A percentile compares a stretch with the other conserved stretches of the same genome.
These are phyloP conservation scores for Eugnorisma glareosa DNA, from an alignment of 2,888 invertebrate genomes.

Conservation along the genomic window DNA sequence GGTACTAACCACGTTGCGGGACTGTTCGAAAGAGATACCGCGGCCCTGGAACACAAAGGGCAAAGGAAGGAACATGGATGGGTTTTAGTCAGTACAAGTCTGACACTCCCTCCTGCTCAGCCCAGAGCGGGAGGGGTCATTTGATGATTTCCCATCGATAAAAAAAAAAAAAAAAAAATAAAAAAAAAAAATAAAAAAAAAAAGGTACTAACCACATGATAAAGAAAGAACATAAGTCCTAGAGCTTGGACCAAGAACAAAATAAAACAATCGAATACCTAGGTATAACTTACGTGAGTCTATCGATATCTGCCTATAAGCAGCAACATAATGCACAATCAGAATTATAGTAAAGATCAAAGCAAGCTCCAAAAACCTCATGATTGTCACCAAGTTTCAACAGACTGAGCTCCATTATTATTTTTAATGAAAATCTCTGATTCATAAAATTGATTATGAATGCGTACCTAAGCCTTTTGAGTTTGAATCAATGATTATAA, in stretches of 20 bases:
- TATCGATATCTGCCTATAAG: not conserved
- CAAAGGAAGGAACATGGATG: no score
- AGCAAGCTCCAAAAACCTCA: not conserved
- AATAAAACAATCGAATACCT: not conserved
- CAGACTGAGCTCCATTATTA: not conserved
- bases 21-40: no score
- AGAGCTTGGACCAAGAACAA: not conserved
- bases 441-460: conserved; percentile 3
- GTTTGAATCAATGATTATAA: not conserved
- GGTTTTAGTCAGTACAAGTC: no score
- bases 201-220: no score
- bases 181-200: no score
- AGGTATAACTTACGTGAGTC: not conserved
- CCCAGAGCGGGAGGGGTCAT: no score
- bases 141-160: no score
- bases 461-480: not conserved
- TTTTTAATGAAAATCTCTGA: conserved; percentile 1
- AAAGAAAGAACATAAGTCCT: not conserved
- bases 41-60: no score
- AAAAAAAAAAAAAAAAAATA: no score
- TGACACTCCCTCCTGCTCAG: no score
- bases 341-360: not conserved
- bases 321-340: not conserved
- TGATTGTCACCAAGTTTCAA: not conserved
- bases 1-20: no score